Base-by-base conservation (phyloP, 1,140 invertebrate species). In the Drepana arcuata region DNA sequence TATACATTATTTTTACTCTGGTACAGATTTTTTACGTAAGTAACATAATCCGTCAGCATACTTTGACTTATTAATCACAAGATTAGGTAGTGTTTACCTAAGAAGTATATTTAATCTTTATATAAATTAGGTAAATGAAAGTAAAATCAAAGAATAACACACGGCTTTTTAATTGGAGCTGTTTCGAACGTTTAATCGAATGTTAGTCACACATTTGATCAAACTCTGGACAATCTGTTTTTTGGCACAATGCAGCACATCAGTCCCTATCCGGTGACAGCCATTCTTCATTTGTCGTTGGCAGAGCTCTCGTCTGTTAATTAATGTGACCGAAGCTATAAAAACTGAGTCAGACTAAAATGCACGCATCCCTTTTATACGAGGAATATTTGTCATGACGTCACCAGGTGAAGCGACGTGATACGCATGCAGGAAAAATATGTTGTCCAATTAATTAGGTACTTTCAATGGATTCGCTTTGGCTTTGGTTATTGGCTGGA, bases 381-480 rank as follows among this genome's bases (percentile, higher is more conserved):
- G 48, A 16, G 13, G 40, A 10, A 26, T 46, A 62, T 66, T 46
- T 48, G 41, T 62, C 55, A 62, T 50, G 43, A 57, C 55, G 48
- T 62, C 62, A 62, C 62, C 51, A 54, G 58, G 37, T 34, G 30
- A 38, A 42, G 34, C 40, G 48, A 56, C 62, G 58, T 66, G 62
- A 56, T 54, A 43, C 40, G 48, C 30, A 48, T 59, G 13, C 25
- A n/a, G 26, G 49, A 45, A 62, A 61, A 60, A 66, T 42, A 61
- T 56, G 47, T 54, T 55, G 28, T 51, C 48, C 52, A 54, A 60
- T 62, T 66, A 66, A 60, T 62, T 53, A 60, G 52, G 43, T 32
- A 47, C 54, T 59, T 57, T 52, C 44, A 50, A 53, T 53, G 48
- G 47, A 51, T 52, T 47, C 38, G 48, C 35, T 16, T 28, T 32